Percentiles rank a stretch among this genome's conserved stretches.
Conservation (phyloP, 30 jellyfish, hydroid and myxozoan genomes). For the Chironex yamaguchii region DNA sequence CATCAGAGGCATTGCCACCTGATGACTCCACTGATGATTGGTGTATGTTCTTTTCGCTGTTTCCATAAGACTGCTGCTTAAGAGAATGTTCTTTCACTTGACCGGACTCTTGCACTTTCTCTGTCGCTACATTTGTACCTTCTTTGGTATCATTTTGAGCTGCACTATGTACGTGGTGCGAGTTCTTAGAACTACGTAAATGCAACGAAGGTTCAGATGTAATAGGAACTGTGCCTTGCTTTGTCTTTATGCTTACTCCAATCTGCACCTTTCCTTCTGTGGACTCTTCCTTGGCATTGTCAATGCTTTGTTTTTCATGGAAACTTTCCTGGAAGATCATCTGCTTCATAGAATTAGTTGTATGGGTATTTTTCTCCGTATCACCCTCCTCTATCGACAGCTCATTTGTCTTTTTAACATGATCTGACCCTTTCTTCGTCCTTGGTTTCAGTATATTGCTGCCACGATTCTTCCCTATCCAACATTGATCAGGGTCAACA, state of each 20-base stretch:
- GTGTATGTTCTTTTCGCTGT: neutral
- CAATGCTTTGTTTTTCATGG: neutral
- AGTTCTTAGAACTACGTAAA: too few relatives aligned
- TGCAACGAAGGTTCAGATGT: too few relatives aligned
- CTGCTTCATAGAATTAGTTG: neutral
- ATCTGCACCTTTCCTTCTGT: neutral
- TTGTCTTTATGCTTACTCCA: neutral
- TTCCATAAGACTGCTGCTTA: neutral
- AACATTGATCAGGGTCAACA: neutral
- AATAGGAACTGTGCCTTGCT: neutral
- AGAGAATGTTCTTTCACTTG: neutral
- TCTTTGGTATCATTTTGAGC: neutral
- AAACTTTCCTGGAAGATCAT: too few relatives aligned
- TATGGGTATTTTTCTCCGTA: neutral
- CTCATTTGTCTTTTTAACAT: neutral
- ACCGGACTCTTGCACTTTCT: neutral
- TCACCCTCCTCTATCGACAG: too few relatives aligned
- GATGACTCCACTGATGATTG: neutral
- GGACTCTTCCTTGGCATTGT: neutral
- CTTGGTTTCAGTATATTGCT: neutral
- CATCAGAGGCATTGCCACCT: neutral
- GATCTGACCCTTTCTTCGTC: neutral
- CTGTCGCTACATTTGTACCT: neutral
- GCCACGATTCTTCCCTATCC: neutral
- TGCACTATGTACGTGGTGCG: too few relatives aligned